Percentiles rank a stretch among this genome's conserved stretches.
These are phyloP conservation scores for Harpegnathos saltator DNA, from an alignment of 1,140 invertebrate genomes.

Conservation along the genomic window DNA sequence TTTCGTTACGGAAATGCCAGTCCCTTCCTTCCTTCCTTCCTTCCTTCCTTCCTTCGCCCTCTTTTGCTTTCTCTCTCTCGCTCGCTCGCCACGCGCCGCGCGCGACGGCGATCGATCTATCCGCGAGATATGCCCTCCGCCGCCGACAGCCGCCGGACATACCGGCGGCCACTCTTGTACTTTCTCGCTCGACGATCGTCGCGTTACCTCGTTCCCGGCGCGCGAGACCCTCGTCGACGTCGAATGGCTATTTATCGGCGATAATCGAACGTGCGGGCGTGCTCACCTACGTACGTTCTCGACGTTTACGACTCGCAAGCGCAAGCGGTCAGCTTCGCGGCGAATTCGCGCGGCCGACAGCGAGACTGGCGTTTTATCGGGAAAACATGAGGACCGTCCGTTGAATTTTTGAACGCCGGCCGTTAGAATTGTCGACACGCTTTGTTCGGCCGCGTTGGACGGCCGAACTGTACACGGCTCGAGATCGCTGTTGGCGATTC, in stretches of 20 bases:
- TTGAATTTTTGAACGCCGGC: too few species aligned
- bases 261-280: constrained; percentile 18
- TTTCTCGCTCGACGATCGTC: constrained; percentile 28
- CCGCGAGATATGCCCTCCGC: neutral
- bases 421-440: too few species aligned
- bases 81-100: neutral
- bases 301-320: neutral
- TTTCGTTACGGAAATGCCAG: constrained; percentile 27
- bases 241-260: constrained; percentile 19
- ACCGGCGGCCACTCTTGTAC: neutral
- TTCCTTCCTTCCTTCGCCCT: neutral
- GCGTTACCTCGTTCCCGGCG: neutral
- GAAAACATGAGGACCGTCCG: neutral
- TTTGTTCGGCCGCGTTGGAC: too few species aligned
- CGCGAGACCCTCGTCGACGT: constrained; percentile 4
- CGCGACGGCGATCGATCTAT: constrained; percentile 12
- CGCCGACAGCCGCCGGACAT: neutral
- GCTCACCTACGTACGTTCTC: neutral
- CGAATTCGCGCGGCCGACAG: neutral
- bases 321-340: neutral
- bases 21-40: neutral
- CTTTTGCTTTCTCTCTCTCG: neutral
- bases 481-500: too few species aligned
- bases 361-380: neutral
- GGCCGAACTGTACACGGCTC: too few species aligned